Evolutionary conservation across 2,113 vertebrate genomes (phyloP).

Genomic region (Martes martes): DNA sequence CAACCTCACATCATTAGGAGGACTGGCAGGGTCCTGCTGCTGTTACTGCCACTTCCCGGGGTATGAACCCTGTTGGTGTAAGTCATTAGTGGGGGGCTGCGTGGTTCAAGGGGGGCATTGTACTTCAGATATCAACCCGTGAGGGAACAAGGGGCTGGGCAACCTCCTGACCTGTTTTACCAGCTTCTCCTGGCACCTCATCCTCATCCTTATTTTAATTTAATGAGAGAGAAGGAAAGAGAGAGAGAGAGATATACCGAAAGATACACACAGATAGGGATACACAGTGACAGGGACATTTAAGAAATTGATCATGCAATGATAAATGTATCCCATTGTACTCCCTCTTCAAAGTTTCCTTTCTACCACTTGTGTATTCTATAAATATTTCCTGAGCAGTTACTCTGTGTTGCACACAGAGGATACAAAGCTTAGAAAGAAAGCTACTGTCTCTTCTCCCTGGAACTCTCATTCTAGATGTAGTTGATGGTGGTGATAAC

Average conservation of each 20-base stretch:
- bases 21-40: background rate
- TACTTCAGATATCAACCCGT: conserved; percentile 72
- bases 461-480: background rate
- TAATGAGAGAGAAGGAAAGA: background rate
- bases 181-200: conserved; percentile 72
- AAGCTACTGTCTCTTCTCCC: background rate
- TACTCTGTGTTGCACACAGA: background rate
- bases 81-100: conserved; percentile 48
- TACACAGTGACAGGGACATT: background rate
- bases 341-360: background rate
- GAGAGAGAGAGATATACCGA: background rate
- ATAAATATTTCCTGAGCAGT: background rate
- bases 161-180: conserved; percentile 67
- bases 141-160: conserved; percentile 61
- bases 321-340: background rate
- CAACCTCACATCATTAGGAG: conserved; percentile 46
- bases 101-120: conserved; percentile 66
- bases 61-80: conserved; percentile 56
- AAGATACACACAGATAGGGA: background rate
- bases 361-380: background rate
- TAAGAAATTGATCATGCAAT: background rate
- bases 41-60: background rate
- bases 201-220: conserved; percentile 76
- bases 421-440: background rate
- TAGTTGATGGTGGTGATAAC: no score